Base-by-base conservation (phyloP, 2,888 invertebrate species). In the Tetranychus piercei region DNA sequence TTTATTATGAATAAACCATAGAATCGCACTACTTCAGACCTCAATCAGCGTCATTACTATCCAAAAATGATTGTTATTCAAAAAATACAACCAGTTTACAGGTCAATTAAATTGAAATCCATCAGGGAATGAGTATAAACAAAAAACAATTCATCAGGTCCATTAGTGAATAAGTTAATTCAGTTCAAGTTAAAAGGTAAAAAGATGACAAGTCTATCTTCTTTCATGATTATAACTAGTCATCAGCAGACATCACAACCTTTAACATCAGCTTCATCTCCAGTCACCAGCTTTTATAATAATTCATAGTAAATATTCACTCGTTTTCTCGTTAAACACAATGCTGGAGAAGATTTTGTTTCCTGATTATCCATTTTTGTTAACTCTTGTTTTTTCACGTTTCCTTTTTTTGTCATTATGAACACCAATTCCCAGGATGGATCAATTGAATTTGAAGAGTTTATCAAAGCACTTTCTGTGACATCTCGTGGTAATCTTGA, bases 401-500 rank as follows among this genome's bases (percentile, higher is more conserved):
- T 34, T 34, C 34, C 34, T 34, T 34, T 34, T 34, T 34, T 4
- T 34, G 34, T 34, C 34, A 34, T 34, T 34, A 34, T 34, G 34
- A 34, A 9, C 55, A 55, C 3, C 9, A 15, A 55, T 55, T 55
- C 55, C 55, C 86, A 97, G 96, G 96, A 97, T 84, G 97, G 97
- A 78, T 92, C 93, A 81, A 99, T 99, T 84, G 95, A 96, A 84
- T 99, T 97, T 83, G 94, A 95, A 84, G 97, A 97, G 86, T 97
- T 99, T 84, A 97, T 97, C 82, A 88, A 93, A 83, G 97, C 97
- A 77, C 86, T 99, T 78, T 96, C 96, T 80, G 94, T 97, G 82
- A 99, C 97, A 88, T 96, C 96, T 82, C 87, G 97, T 82, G 97
- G 97, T 79, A 95, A 94, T 83, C 87, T 97, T 80, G 97, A 97